Evolutionary conservation across 2,888 invertebrate genomes (phyloP), one percentile per base, ranked within the genome.

Genomic region (Polyommatus iphigenia): DNA sequence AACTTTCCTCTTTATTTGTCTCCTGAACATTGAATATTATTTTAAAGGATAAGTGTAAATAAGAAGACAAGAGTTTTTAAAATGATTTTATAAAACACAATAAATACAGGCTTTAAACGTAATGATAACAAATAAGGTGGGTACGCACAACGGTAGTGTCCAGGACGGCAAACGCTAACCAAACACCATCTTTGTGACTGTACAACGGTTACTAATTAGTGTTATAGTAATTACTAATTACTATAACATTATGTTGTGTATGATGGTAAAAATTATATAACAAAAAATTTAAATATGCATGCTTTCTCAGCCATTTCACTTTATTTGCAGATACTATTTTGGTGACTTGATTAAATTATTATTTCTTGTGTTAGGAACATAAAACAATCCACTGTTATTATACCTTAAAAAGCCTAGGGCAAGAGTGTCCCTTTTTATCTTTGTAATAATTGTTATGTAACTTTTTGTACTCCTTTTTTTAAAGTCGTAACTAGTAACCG

Each of bases 31-130:
- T 46, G 46, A 46, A 46, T 46, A 13, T 46, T 13, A 41, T 24
- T 20, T 32, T 10, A 15, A 36, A 20, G 57, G 15, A 41, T 5
- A 8, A 32, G 18, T 71, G n/a, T 41, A 29, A 79, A 79, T 81
- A 79, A 79, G 83, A 81, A 83, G 80, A 78, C 77, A 76, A 20
- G 76, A 32, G 82, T 88, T 88, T 87, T 54, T 82, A 85, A 88
- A 91, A 87, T 87, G 78, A 84, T 91, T 93, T 92, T 92, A 92
- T 91, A 91, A 91, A 93, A 92, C 92, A 90, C 90, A 92, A 92
- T 92, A 91, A 91, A 92, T 92, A 91, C 91, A 91, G 87, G 90
- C 90, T 90, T 84, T 86, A 29, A 90, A 91, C 87, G 81, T 85
- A 91, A 89, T 87, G 83, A 89, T 86, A 92, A 92, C 89, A 90